Evolutionary conservation across 2,888 invertebrate species (phyloP).

Genomic region (Ganaspis brasiliensis): DNA sequence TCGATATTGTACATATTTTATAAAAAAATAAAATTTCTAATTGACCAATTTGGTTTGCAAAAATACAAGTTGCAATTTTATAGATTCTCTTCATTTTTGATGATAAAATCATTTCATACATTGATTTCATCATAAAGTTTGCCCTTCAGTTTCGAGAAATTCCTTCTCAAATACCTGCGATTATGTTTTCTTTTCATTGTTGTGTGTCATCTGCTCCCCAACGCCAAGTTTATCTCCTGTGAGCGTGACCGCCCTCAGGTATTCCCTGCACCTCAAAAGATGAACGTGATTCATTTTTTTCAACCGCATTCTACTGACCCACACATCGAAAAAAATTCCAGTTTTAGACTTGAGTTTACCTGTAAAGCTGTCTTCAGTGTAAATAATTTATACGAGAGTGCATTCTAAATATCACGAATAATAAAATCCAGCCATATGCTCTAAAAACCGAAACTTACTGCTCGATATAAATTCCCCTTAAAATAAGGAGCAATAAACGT

Average conservation of each 20-base stretch:
- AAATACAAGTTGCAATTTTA: not conserved
- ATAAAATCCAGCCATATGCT: conserved; percentile 11
- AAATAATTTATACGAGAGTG: conserved; percentile 2
- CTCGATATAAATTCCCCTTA: conserved; percentile 23
- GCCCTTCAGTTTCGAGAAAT: not conserved
- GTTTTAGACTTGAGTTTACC: conserved; percentile 27
- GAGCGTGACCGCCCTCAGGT: conserved; percentile 26
- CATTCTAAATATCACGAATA: conserved; percentile 24
- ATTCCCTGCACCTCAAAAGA: conserved; percentile 10
- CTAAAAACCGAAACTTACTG: conserved; percentile 10
- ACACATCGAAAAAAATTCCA: conserved; percentile 18
- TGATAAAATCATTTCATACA: not conserved
- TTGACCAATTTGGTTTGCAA: too few relatives aligned
- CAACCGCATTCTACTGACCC: conserved; percentile 17
- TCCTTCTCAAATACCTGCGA: not conserved
- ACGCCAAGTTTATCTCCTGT: conserved; percentile 26
- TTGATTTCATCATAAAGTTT: not conserved
- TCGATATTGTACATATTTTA: too few relatives aligned
- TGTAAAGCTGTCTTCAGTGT: conserved; percentile 24
- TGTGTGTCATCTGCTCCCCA: conserved; percentile 28
- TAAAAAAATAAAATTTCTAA: too few relatives aligned
- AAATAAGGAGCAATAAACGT: not conserved
- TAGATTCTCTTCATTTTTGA: not conserved
- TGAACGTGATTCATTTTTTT: conserved; percentile 19
- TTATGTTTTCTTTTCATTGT: conserved; percentile 22